Conservation (phyloP, 2,113 vertebrate genomes). For the Amphiprion percula region DNA sequence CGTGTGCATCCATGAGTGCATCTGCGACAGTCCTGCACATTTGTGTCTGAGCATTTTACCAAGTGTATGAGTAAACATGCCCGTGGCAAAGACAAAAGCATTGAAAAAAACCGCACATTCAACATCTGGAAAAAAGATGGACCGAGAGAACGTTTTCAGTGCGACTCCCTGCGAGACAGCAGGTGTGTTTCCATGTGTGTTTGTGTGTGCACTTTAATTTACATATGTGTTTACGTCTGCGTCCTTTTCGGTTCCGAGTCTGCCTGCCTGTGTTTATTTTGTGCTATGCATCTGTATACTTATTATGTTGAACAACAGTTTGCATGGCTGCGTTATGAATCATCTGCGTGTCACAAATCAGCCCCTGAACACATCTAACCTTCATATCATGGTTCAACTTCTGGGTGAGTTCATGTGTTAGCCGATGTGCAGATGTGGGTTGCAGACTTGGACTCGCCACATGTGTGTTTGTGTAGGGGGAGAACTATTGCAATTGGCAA, state of each 20-base stretch:
- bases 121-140: slow-evolving; percentile 43
- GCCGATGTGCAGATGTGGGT: slow-evolving; percentile 40
- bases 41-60: slow-evolving; percentile 39
- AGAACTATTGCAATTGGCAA: background rate
- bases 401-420: slow-evolving; percentile 64
- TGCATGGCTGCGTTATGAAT: slow-evolving; percentile 71
- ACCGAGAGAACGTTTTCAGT: slow-evolving; percentile 32
- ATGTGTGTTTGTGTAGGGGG: slow-evolving; percentile 8
- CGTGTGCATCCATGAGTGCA: slow-evolving; percentile 32
- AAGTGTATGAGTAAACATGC: slow-evolving; percentile 60
- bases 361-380: slow-evolving; percentile 69
- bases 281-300: slow-evolving; percentile 26
- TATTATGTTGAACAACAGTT: slow-evolving; percentile 47
- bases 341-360: slow-evolving; percentile 68
- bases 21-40: slow-evolving; percentile 24
- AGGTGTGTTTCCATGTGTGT: slow-evolving; percentile 37
- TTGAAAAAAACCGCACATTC: slow-evolving; percentile 45
- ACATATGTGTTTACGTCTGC: slow-evolving; percentile 13
- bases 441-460: slow-evolving; percentile 11
- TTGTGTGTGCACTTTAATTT: slow-evolving; percentile 7
- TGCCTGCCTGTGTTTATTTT: slow-evolving; percentile 39
- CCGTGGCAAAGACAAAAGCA: slow-evolving; percentile 59
- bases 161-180: slow-evolving; percentile 12
- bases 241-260: slow-evolving; percentile 19
- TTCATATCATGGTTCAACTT: slow-evolving; percentile 61